Base-by-base conservation (phyloP, 2,113 vertebrate genomes). In the Sinocyclocheilus maitianheensis region DNA sequence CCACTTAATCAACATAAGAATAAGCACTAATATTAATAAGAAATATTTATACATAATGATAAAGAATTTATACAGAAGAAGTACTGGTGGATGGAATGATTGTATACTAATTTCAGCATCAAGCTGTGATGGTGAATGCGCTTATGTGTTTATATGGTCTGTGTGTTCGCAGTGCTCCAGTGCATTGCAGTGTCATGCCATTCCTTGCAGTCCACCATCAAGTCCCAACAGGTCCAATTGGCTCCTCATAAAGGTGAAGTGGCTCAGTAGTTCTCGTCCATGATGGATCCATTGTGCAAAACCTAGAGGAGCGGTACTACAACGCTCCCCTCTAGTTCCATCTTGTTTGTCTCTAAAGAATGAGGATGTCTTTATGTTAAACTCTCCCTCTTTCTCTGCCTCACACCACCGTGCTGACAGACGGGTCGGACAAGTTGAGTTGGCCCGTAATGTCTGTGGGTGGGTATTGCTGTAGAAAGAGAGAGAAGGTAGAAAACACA, bases 351-450 rank as follows among this genome's bases (percentile, higher is more conserved):
- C 85, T 77, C 46, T 85, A 92, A 89, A 90, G 67, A 30, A 83
- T 62, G 88, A 90, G 90, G 53, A 18, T 12, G 60, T 85, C 65
- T 85, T 89, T 88, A 90, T 90, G 87, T 77, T 58, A 84, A 72
- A 77, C 55, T 51, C 48, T 79, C 81, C 60, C 37, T 81, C 85
- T 81, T 20, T 81, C 30, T 85, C 83, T 72, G 62, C 69, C 91
- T 96, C 92, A 99, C 94, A 99, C 98, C 96, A 99, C 98, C 72
- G 98, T 99, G 96, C 98, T 99, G 96, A 99, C 98, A 90, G 98
- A 99, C 91, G 98, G 98, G 95, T 99, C 98, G 63, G 98, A 99
- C 94, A 99, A 94, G 96, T 99, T 99, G 94, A 99, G 98, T 93
- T 98, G 98, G 93, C 98, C 98, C 3, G 98, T 96, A 96, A 98